These are phyloP conservation scores for Eulemur albifrons DNA, from an alignment of 2,797 vertebrate species.

Conservation along the genomic window DNA sequence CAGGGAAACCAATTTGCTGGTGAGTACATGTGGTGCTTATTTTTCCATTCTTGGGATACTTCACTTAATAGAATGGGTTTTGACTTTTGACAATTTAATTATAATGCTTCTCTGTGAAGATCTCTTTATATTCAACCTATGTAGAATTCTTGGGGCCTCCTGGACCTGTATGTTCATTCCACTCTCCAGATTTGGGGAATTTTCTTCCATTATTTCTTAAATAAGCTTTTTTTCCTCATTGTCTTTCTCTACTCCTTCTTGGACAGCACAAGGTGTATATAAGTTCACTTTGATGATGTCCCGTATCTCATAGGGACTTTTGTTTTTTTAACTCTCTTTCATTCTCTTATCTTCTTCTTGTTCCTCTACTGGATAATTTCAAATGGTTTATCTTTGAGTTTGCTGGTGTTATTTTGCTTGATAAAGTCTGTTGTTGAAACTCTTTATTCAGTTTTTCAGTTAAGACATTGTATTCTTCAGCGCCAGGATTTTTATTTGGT, in stretches of 20 bases:
- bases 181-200: background rate
- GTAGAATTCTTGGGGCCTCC: background rate
- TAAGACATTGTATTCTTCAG: background rate
- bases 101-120: background rate
- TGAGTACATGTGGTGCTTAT: too few species aligned
- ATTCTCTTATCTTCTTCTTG: background rate
- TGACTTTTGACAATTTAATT: background rate
- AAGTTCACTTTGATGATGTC: background rate
- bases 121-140: background rate
- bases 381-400: background rate
- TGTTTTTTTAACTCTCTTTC: background rate
- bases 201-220: background rate
- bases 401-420: background rate
- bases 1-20: too few species aligned
- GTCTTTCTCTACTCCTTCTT: background rate
- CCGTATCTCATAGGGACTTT: background rate
- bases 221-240: background rate
- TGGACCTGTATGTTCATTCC: background rate
- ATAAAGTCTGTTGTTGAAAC: background rate
- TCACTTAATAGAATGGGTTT: background rate
- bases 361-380: background rate
- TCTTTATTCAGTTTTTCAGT: background rate
- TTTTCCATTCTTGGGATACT: too few species aligned
- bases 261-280: background rate
- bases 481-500: background rate